Evolutionary conservation across 2,113 vertebrate genomes (phyloP), one percentile per base, ranked within the genome.

Genomic region (Cyprinodon tularosa): DNA sequence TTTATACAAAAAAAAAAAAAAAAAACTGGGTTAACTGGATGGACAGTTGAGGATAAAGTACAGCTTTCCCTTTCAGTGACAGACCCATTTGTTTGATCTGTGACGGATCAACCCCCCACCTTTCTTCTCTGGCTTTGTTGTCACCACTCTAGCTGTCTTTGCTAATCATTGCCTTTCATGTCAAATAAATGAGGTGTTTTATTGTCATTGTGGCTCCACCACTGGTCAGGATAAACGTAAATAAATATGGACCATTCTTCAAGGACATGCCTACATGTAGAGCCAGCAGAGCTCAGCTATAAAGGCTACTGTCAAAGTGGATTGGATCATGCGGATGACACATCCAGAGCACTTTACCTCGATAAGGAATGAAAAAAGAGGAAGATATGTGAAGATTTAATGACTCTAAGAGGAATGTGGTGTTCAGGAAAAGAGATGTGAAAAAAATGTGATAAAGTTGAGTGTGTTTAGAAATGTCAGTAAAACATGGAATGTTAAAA

Each of bases 111-210:
- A 90, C 86, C 85, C 74, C 65, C 84, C 50, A 57, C 86, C 88
- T 72, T 82, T 89, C 78, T 87, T 82, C 47, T 84, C 72, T 66
- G 62, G 84, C 80, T 85, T 84, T 88, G 88, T 90, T 82, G 84
- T 83, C 78, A 81, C 76, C 85, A 77, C 86, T 82, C 60, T 6
- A 83, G 81, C 87, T 91, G 88, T 92, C 91, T 80, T 90, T 80
- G 87, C 78, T 71, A 84, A 91, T 90, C 89, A 91, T 90, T 71
- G 76, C 84, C 85, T 86, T 86, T 91, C 86, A 74, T 88, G 87
- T 93, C 88, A 89, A 78, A 90, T 86, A 86, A 91, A 91, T 88
- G 80, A 87, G 74, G 80, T 80, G 68, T 73, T 84, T 76, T 83
- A 88, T 88, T 83, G 84, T 66, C 38, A 6, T 62, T 68, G 75